phyloP scores from a whole-genome alignment of 2,113 vertebrate species.

The Manacus vitellinus region DNA sequence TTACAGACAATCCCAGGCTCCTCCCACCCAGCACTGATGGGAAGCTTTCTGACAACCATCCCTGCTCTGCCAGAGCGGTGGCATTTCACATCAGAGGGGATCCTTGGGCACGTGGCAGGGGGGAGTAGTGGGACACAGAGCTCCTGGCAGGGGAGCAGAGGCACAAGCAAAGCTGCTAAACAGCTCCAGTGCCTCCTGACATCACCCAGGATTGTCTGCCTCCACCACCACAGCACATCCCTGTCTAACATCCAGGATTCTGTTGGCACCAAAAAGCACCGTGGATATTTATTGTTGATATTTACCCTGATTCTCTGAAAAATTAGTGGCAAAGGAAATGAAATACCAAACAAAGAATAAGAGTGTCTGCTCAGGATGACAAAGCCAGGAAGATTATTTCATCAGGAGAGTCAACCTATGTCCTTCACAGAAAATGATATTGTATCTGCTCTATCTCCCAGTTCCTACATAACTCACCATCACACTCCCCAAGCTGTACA shows the following conservation, averaged over 20 bases:
- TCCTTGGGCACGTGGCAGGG: fast-evolving
- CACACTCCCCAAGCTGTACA: neutral
- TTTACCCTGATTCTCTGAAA: neutral
- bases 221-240: neutral
- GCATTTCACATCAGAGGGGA: neutral
- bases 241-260: neutral
- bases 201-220: neutral
- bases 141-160: neutral
- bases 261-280: neutral
- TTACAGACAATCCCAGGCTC: neutral
- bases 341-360: neutral
- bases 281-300: neutral
- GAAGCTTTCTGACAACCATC: neutral
- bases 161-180: neutral
- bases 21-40: neutral
- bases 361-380: neutral
- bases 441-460: neutral
- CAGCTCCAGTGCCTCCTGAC: neutral
- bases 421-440: neutral
- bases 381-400: neutral
- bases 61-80: neutral
- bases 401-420: neutral
- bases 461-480: neutral
- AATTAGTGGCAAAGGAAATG: neutral
- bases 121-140: neutral